Evolutionary conservation across 2,888 invertebrate species (phyloP).

Genomic region (Gnatocerus cornutus): DNA sequence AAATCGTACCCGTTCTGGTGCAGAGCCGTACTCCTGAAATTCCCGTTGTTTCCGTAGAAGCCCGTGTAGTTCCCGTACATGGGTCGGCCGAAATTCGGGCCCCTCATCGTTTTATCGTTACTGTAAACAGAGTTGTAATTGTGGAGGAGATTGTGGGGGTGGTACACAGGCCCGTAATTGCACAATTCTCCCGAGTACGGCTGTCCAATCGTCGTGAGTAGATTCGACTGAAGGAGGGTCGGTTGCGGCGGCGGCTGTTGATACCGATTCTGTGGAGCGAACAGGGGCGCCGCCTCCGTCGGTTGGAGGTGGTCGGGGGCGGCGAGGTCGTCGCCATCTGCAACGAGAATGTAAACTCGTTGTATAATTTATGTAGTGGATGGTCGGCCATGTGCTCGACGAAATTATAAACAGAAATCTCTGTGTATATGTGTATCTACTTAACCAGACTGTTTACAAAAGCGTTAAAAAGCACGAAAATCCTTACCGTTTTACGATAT

Average conservation of each 20-base stretch:
- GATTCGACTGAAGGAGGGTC: conserved; percentile 59
- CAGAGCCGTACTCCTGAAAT: conserved; percentile 60
- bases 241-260: conserved; percentile 61
- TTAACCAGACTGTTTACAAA: conserved; percentile 54
- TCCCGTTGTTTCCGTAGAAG: conserved; percentile 64
- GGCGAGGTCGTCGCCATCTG: conserved; percentile 36
- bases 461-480: conserved; percentile 52
- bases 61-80: conserved; percentile 67
- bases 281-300: conserved; percentile 40
- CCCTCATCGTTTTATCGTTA: conserved; percentile 65
- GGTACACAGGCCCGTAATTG: conserved; percentile 80
- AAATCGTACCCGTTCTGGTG: conserved; percentile 66
- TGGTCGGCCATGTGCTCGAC: conserved; percentile 58
- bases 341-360: conserved; percentile 27
- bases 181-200: conserved; percentile 79
- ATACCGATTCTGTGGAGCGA: conserved; percentile 62
- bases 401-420: conserved; percentile 58
- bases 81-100: conserved; percentile 63
- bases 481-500: conserved; percentile 57
- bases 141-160: conserved; percentile 71
- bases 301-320: conserved; percentile 45
- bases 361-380: conserved; percentile 55
- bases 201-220: conserved; percentile 73
- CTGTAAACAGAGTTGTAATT: conserved; percentile 68
- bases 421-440: conserved; percentile 38